Percentiles rank a stretch among this genome's conserved stretches.
These are phyloP conservation scores for Mus minutoides DNA, from an alignment of 2,797 vertebrate genomes.

Conservation along the genomic window DNA sequence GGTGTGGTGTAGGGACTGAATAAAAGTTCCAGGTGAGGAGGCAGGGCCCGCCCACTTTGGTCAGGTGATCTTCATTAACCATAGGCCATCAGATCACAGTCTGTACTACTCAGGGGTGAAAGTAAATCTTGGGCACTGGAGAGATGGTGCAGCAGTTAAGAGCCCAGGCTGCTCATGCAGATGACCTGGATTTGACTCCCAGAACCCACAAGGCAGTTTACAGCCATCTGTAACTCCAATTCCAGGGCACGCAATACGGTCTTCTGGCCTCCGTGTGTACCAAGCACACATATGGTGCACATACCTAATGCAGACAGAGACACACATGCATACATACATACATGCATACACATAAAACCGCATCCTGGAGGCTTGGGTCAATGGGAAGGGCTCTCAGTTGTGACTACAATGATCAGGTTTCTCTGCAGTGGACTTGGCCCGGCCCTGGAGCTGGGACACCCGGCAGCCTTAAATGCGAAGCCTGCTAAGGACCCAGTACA, in stretches of 20 bases:
- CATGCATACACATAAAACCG: background rate
- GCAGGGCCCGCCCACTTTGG: background rate
- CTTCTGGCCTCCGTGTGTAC: background rate
- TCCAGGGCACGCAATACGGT: background rate
- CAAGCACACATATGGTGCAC: background rate
- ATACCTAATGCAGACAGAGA: background rate
- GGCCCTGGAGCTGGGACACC: background rate
- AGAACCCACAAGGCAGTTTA: background rate
- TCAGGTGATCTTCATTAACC: background rate
- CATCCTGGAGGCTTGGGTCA: background rate
- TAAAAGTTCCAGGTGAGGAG: background rate
- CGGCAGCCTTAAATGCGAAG: rapidly evolving
- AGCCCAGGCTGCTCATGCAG: background rate
- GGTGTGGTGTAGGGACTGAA: background rate
- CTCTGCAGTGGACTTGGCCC: background rate
- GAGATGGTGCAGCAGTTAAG: background rate
- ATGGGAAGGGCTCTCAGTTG: background rate
- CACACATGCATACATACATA: background rate
- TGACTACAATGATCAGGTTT: background rate
- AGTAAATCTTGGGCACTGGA: background rate
- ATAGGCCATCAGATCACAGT: background rate
- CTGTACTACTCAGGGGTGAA: background rate
- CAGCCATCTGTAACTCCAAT: background rate
- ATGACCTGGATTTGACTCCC: background rate
- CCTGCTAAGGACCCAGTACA: background rate